Percentiles rank a stretch among this genome's conserved stretches.
Evolutionary conservation across 1,140 invertebrate genomes (phyloP).

Genomic region (Leptoteleia sp.): DNA sequence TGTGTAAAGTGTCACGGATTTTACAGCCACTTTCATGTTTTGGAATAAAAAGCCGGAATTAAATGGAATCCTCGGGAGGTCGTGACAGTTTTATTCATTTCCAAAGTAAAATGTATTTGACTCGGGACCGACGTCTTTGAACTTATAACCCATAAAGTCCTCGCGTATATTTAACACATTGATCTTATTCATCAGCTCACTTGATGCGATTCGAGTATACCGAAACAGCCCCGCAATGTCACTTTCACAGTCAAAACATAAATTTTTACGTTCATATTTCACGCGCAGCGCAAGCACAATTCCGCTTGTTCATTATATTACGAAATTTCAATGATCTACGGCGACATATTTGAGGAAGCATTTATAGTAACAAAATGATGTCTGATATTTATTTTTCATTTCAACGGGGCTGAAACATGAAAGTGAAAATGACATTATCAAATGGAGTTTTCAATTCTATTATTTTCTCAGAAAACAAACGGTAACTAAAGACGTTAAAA

Average conservation of each 20-base stretch:
- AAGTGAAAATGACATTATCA: constrained; percentile 7
- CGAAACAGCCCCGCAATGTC: too few species aligned
- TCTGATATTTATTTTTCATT: constrained; percentile 18
- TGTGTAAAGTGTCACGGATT: neutral
- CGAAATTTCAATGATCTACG: neutral
- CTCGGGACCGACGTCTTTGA: neutral
- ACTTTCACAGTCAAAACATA: too few species aligned
- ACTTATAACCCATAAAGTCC: neutral
- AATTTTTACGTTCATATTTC: neutral
- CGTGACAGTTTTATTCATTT: too few species aligned
- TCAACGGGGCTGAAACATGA: constrained; percentile 2
- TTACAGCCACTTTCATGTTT: neutral
- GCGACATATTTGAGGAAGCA: neutral
- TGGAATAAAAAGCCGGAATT: neutral
- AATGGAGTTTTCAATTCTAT: neutral
- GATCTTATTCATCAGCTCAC: neutral
- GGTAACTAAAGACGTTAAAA: constrained; percentile 15
- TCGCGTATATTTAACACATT: neutral
- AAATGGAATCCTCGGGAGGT: too few species aligned
- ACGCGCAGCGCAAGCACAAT: neutral
- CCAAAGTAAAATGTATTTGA: neutral
- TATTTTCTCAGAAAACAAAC: constrained; percentile 16
- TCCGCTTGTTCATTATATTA: constrained; percentile 1
- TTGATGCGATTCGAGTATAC: neutral
- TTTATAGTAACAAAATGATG: constrained; percentile 2